Conservation (phyloP, 2,888 invertebrate genomes). For the Agrypnus murinus region DNA sequence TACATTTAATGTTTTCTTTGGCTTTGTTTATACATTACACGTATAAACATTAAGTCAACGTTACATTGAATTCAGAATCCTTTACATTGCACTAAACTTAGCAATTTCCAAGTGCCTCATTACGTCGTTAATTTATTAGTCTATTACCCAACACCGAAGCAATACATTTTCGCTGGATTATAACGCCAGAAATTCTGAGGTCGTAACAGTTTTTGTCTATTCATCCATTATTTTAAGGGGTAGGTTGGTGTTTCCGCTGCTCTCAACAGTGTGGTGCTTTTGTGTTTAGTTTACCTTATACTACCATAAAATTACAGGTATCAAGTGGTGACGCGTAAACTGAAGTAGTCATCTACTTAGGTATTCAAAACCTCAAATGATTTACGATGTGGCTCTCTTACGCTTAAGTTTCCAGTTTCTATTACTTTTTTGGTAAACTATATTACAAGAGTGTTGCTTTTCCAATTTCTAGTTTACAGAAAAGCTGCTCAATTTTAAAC, state of each 20-base stretch:
- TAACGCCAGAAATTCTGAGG: slow-evolving; percentile 6
- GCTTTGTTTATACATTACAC: too few species aligned
- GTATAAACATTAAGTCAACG: too few species aligned
- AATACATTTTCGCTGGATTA: slow-evolving; percentile 13
- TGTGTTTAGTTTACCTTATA: slow-evolving; percentile 5
- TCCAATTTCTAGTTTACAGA: too few species aligned
- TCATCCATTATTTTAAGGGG: slow-evolving; percentile 17
- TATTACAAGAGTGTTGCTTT: too few species aligned
- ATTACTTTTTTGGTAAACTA: too few species aligned
- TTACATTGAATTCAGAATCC: background rate
- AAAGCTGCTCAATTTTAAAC: too few species aligned
- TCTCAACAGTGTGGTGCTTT: slow-evolving; percentile 1
- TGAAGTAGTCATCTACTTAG: slow-evolving; percentile 4
- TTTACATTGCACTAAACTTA: background rate
- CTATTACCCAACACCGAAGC: slow-evolving; percentile 13
- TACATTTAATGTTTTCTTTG: too few species aligned
- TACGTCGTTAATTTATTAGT: slow-evolving; percentile 12
- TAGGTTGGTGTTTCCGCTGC: background rate
- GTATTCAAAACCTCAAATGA: slow-evolving; percentile 12
- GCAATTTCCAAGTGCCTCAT: background rate
- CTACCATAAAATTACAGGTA: slow-evolving; percentile 11
- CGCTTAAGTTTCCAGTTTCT: too few species aligned
- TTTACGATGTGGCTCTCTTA: slow-evolving; percentile 11
- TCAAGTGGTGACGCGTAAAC: slow-evolving; percentile 7
- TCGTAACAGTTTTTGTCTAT: slow-evolving; percentile 15